Base-by-base conservation (phyloP, 2,888 invertebrate genomes). In the Heliconius hortense region DNA sequence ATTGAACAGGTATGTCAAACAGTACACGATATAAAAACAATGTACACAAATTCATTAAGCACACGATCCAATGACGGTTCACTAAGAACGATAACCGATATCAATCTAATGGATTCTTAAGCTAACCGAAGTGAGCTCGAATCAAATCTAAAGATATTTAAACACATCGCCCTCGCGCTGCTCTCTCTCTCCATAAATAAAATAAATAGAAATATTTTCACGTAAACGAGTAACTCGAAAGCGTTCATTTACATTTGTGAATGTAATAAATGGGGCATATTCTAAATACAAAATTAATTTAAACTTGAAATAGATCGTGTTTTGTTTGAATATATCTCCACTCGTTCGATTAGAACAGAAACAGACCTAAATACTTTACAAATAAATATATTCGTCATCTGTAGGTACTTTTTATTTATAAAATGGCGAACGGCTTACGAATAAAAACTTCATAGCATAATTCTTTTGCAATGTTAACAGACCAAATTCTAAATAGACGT, bases 141-240 rank as follows among this genome's bases (percentile, higher is more conserved):
- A 90, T 91, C 90, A 89, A 93, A 92, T 92, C 89, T 89, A 84
- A 88, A 93, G 92, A 91, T 93, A 93, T 93, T 93, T 93, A 89
- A 92, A 91, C 90, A 89, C 90, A 92, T 90, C 91, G 88, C 91
- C 91, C 90, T 90, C 90, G 90, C 89, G 84, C 87, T 85, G 85
- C 86, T 87, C 89, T 86, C 86, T 87, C 89, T 86, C 92, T 86
- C 93, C 93, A 92, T 93, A 93, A 93, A 94, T 93, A 92, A 93
- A 93, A 93, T 92, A 93, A 93, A 93, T 92, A 93, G 90, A 93
- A 92, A 94, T 94, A 93, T 93, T 93, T 93, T 94, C 93, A 94
- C 93, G 93, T 93, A 93, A 92, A 86, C 90, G 89, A 89, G 90
- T 91, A 92, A 90, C 87, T 88, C 89, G 89, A 89, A 90, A 88